phyloP scores from a whole-genome alignment of 2,888 invertebrate genomes.

The Harpagoxenus sublaevis region DNA sequence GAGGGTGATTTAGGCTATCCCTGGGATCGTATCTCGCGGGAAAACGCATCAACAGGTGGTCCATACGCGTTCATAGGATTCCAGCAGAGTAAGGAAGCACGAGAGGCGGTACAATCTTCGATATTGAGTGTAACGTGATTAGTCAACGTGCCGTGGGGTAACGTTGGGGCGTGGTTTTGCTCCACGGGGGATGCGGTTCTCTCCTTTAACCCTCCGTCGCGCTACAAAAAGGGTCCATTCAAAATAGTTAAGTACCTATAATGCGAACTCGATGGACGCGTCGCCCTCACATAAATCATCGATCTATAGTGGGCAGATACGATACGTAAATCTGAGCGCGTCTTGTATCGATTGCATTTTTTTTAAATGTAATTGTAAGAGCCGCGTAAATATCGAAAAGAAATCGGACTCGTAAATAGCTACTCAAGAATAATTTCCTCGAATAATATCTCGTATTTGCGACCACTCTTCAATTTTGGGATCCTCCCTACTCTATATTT shows the following conservation, averaged over 20 bases:
- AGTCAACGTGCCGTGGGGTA: slow-evolving; percentile 64
- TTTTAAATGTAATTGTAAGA: too few species aligned
- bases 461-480: not conserved
- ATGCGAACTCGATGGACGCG: slow-evolving; percentile 62
- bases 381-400: not conserved
- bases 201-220: slow-evolving; percentile 9
- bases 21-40: slow-evolving; percentile 50
- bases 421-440: not conserved
- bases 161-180: slow-evolving; percentile 77
- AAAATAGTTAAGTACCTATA: slow-evolving; percentile 56
- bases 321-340: slow-evolving; percentile 14
- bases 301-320: slow-evolving; percentile 7
- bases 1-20: not conserved
- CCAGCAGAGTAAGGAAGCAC: slow-evolving; percentile 24
- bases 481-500: not conserved
- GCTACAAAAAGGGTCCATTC: slow-evolving; percentile 57
- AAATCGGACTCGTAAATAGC: not conserved
- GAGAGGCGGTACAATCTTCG: slow-evolving; percentile 25
- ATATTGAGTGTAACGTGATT: slow-evolving; percentile 73
- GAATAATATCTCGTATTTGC: not conserved
- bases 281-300: slow-evolving; percentile 46
- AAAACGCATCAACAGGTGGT: slow-evolving; percentile 61
- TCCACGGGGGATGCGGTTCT: slow-evolving; percentile 73
- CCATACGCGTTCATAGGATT: slow-evolving; percentile 58
- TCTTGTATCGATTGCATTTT: not conserved